Percentiles rank a stretch among this genome's conserved stretches.
Evolutionary conservation across 2,888 invertebrate species (phyloP).

Genomic region (Dolomedes plantarius): DNA sequence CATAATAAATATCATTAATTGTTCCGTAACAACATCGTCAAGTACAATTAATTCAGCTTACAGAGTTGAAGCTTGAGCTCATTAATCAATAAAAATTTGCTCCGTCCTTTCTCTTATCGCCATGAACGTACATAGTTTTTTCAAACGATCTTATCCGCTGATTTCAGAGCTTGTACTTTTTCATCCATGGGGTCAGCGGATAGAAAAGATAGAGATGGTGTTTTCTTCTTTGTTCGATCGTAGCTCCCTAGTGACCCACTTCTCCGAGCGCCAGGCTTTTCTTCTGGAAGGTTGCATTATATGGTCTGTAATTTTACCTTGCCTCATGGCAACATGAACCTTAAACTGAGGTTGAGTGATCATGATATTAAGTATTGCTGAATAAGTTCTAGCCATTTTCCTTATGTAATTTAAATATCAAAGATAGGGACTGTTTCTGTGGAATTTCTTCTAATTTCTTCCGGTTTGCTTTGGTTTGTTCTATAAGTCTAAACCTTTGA

Average conservation of each 20-base stretch:
- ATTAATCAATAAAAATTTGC: background rate
- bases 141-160: background rate
- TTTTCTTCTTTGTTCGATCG: background rate
- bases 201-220: background rate
- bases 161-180: background rate
- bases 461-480: too few species aligned
- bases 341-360: too few species aligned
- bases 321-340: background rate
- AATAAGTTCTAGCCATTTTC: too few species aligned
- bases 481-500: too few species aligned
- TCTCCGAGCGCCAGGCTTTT: background rate
- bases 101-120: background rate
- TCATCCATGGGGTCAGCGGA: background rate
- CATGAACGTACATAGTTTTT: background rate
- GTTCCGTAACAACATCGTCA: background rate
- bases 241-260: background rate
- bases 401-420: too few species aligned
- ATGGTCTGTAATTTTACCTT: background rate
- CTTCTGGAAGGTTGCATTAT: background rate
- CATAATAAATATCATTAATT: background rate
- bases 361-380: too few species aligned
- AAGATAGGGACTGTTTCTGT: too few species aligned
- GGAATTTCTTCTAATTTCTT: too few species aligned
- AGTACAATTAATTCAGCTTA: background rate
- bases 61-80: background rate